Evolutionary conservation across 2,888 invertebrate species (phyloP), one percentile per base, ranked within the genome.

Genomic region (Meteorus colon): DNA sequence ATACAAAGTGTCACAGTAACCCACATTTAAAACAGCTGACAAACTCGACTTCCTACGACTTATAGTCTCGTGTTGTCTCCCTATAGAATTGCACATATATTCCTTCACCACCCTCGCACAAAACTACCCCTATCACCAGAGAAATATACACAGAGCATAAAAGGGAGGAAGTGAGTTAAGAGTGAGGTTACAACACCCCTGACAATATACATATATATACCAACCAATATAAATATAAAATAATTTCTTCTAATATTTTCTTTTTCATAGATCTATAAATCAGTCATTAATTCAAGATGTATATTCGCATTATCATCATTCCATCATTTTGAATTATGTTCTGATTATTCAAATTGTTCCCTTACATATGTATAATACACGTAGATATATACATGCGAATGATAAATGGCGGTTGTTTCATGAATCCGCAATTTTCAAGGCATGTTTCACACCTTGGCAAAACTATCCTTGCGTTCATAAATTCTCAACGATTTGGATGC

Each of bases 21-120:
- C 87, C 80, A 87, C 81, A 87, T 87, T 84, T 84, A 76, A 82
- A 87, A 86, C 88, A 87, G 87, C 88, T 87, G 87, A 85, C 83
- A 70, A 66, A 60, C 8, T 66, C 31, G 5, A 27, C 24, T 29
- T 19, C n/a, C 62, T 48, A 16, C 51, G 65, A 48, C 51, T 41
- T 62, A 31, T 45, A 62, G 31, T 31, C 41, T 31, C 51, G 8
- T 29, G 51, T 63, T 48, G 31, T 72, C 72, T 72, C 72, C 48
- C 63, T 31, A 48, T 60, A 62, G 59, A 14, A 14, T 1, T 14
- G 14, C 14, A 14, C n/a, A 62, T 6, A 62, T 31, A 62, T 31
- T 29, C n/a, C 27, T 31, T 59, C n/a, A 60, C 75, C 72, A 70
- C 72, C 67, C 72, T 62, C 67, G 67, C 62, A 27, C 12, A 19